Evolutionary conservation across 2,113 vertebrate genomes (phyloP), one percentile per base, ranked within the genome.

Genomic region (Hoplias malabaricus): DNA sequence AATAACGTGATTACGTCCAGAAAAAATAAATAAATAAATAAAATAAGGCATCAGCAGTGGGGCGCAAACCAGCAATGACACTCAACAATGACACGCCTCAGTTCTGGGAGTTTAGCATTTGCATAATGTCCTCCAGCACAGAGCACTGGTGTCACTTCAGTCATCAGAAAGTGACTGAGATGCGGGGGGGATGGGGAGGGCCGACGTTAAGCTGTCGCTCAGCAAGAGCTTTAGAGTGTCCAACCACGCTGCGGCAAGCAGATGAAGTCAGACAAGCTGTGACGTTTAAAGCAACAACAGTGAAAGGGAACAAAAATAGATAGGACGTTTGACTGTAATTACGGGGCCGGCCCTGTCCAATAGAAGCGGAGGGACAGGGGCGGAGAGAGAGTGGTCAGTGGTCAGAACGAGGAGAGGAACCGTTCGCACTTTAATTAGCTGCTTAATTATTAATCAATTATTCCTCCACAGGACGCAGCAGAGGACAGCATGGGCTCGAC

Each of bases 81-180:
- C 69, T 66, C 50, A 68, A 46, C 46, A 68, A 79, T 79, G 83
- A 78, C 75, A 80, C 43, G 54, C 34, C n/a, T 69, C 40, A 59
- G 73, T 36, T 80, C 65, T 74, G 54, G 73, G 73, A 53, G 57
- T 76, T 70, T 78, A 13, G 69, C 36, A 90, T 90, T 90, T 87
- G 85, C 89, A 89, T 90, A 88, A 90, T 89, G 85, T 91, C 87
- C 85, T 82, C 82, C 53, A 82, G 81, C 80, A 67, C 73, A 67
- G 73, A 67, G 73, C 78, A 61, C 87, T 86, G 81, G 83, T 88
- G 86, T 89, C 82, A 80, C 78, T 81, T 61, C 77, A 79, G 80
- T 84, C 81, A 79, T 89, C 88, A 88, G 73, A 86, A 89, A 86
- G 79, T 79, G 86, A 87, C 80, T 72, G 43, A 16, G 1, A 3